These are phyloP conservation scores for Onychostruthus taczanowskii DNA, from an alignment of 2,113 vertebrate genomes.

Conservation along the genomic window DNA sequence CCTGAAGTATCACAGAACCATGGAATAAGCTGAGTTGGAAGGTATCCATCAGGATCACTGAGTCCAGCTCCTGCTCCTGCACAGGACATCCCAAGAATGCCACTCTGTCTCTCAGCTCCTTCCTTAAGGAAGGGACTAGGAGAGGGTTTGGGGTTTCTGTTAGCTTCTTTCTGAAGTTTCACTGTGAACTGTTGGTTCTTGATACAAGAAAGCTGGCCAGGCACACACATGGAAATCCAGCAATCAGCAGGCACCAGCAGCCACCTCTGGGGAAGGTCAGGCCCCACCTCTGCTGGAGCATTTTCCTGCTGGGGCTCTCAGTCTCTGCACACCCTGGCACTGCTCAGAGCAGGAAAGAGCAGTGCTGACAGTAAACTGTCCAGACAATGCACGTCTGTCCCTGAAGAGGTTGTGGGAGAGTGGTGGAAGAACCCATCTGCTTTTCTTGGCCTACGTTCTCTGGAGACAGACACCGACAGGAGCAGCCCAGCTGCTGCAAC, in stretches of 20 bases:
- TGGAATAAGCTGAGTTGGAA: background rate
- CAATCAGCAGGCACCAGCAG: background rate
- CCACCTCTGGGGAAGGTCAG: background rate
- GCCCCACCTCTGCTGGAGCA: background rate
- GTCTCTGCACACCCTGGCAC: background rate
- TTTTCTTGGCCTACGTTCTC: background rate
- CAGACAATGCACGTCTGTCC: accelerated
- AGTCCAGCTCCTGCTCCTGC: background rate
- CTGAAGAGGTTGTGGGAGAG: background rate
- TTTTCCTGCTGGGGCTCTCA: background rate
- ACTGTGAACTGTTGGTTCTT: background rate
- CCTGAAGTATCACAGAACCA: background rate
- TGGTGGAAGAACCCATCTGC: background rate
- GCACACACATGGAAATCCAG: background rate
- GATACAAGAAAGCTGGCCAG: background rate
- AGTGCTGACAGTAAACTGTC: accelerated
- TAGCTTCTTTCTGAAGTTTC: background rate
- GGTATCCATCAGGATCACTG: background rate
- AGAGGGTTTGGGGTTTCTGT: background rate
- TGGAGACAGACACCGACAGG: background rate
- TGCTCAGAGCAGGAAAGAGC: background rate
- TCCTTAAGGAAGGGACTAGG: background rate
- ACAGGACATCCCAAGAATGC: background rate
- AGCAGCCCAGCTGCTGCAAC: background rate
- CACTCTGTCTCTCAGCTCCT: background rate